Evolutionary conservation across 2,888 invertebrate species (phyloP).

Genomic region (Nudaria mundana): DNA sequence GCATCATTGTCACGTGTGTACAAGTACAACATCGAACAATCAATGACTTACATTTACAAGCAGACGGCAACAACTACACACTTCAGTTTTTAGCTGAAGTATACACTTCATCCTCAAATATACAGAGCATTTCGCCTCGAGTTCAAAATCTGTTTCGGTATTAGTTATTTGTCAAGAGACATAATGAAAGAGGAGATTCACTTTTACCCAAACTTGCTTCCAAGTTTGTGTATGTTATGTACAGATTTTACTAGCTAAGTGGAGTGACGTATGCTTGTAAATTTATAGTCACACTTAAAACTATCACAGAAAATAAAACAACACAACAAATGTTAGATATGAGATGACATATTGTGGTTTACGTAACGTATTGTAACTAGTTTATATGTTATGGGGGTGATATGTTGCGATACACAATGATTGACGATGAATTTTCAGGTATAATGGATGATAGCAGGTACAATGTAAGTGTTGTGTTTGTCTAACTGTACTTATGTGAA

Average conservation of each 20-base stretch:
- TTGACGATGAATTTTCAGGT: constrained; percentile 27
- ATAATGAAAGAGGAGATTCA: too few species aligned
- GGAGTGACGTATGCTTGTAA: constrained; percentile 56
- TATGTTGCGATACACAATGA: constrained; percentile 38
- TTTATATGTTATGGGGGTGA: constrained; percentile 46
- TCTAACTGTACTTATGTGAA: constrained; percentile 39
- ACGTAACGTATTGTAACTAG: constrained; percentile 47
- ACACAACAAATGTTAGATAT: constrained; percentile 65
- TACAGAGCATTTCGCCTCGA: too few species aligned
- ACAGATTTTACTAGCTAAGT: too few species aligned
- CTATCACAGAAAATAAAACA: constrained; percentile 64
- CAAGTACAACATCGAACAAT: constrained; percentile 78
- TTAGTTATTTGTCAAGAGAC: too few species aligned
- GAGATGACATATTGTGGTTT: constrained; percentile 57
- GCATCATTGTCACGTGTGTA: constrained; percentile 64
- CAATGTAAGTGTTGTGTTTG: constrained; percentile 67
- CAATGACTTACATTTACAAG: constrained; percentile 46
- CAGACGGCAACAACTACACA: constrained; percentile 30
- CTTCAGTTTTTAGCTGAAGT: background rate
- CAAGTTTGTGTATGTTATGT: too few species aligned
- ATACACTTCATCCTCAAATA: too few species aligned
- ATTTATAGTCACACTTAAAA: constrained; percentile 58
- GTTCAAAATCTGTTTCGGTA: too few species aligned
- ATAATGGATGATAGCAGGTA: constrained; percentile 38
- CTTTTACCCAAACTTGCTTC: too few species aligned